Conservation (phyloP, 2,888 invertebrate genomes). For the Aromia moschata region DNA sequence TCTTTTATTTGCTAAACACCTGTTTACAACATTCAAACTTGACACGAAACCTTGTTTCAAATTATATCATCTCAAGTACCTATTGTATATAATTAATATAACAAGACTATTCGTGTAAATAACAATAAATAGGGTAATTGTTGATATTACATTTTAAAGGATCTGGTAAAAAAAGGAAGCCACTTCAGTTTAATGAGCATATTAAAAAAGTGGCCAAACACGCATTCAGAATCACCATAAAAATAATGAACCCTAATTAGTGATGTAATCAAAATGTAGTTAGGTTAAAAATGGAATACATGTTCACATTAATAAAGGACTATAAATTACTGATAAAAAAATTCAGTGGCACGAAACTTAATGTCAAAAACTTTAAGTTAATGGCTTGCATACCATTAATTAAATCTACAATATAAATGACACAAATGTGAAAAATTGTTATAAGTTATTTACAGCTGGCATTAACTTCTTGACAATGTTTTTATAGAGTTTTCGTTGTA, state of each 20-base stretch:
- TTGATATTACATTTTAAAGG: too few species aligned
- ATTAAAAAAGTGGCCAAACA: slow-evolving; percentile 20
- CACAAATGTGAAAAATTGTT: too few species aligned
- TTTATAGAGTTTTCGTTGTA: background rate
- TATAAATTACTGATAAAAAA: slow-evolving; percentile 12
- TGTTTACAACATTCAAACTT: too few species aligned
- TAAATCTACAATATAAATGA: slow-evolving; percentile 3
- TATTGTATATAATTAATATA: background rate
- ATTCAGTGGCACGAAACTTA: slow-evolving; percentile 18
- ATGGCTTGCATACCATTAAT: slow-evolving; percentile 10
- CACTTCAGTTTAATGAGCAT: slow-evolving; percentile 1
- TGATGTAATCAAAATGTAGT: slow-evolving; percentile 22
- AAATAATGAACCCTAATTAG: slow-evolving; percentile 20
- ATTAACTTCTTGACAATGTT: background rate
- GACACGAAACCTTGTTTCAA: background rate
- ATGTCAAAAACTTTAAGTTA: slow-evolving; percentile 11
- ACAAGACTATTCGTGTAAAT: too few species aligned
- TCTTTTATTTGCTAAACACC: too few species aligned
- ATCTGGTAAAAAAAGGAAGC: too few species aligned
- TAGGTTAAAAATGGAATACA: slow-evolving; percentile 22
- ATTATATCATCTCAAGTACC: background rate
- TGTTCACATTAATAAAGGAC: slow-evolving; percentile 16
- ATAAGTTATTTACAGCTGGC: background rate
- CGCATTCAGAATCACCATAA: slow-evolving; percentile 19
- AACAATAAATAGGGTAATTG: too few species aligned